Evolutionary conservation across 30 jellyfish, hydroid and myxozoan species (phyloP), one percentile per base, ranked within the genome.

Genomic region (Clytia hemisphaerica): DNA sequence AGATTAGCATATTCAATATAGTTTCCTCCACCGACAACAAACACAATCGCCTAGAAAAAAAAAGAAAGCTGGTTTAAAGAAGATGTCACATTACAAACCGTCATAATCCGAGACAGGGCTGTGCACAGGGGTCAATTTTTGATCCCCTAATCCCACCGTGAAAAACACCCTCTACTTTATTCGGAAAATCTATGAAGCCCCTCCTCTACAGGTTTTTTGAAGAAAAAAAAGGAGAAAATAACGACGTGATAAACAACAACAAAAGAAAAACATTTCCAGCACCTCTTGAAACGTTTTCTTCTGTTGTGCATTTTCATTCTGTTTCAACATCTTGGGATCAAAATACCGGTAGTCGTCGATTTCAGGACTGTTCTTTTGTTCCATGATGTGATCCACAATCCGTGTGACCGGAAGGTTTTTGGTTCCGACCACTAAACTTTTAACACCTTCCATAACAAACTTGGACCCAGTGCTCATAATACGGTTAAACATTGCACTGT

Each of bases 381-480:
- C 96, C 96, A 86, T 78, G 9, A 86, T 42, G 18, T 94, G 82
- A 66, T 86, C 96, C 4, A 75, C 92, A n/a, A 86, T 86, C 38
- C 96, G 78, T 27, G 96, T 86, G 27, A 86, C 81, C 1, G 96
- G 96, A 19, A 86, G 68, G 45, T 86, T 86, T 79, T 86, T 86
- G 6, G 94, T 86, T 2, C 96, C 96, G 21, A 86, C 94, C 33
- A 79, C 96, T 15, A 86, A 64, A 49, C 84, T 86, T 36, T 86
- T 86, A 18, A 86, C 96, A 50, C 96, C 96, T 74, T 86, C 96
- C 96, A 86, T 86, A 18, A 86, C 96, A 61, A 86, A 86, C 49
- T 86, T 94, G 10, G 96, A 86, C 0, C 96, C 96, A 18, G 94
- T 86, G 65, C 94, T 86, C 96, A 86, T 86, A 18, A 86, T 86